phyloP scores from a whole-genome alignment of 2,888 invertebrate species.

The Chironomus tentans region DNA sequence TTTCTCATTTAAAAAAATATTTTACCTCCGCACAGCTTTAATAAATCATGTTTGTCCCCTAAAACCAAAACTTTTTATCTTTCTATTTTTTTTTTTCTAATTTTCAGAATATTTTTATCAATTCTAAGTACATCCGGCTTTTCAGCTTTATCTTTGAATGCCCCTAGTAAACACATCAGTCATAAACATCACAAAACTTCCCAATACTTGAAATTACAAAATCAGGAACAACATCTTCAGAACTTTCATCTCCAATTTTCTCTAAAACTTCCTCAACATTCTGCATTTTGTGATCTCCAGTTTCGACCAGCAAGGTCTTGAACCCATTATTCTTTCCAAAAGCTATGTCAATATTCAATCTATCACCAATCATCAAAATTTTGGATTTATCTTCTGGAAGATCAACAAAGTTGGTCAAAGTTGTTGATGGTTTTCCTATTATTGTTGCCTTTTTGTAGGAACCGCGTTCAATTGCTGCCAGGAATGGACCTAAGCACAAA shows the following conservation, averaged over 20 bases:
- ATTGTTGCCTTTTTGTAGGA: constrained; percentile 66
- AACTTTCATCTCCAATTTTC: constrained; percentile 27
- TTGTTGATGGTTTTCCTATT: constrained; percentile 87
- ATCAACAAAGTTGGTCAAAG: constrained; percentile 30
- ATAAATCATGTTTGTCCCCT: no score
- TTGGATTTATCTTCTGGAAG: not conserved
- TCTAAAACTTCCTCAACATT: constrained; percentile 45
- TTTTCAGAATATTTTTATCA: no score
- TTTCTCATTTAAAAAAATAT: no score
- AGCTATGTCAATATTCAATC: constrained; percentile 87
- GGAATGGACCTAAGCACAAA: constrained; percentile 49
- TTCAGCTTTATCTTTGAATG: no score
- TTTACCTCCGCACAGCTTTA: no score
- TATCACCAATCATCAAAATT: constrained; percentile 40
- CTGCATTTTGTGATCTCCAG: constrained; percentile 64
- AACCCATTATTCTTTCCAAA: constrained; percentile 83
- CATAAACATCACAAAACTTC: not conserved
- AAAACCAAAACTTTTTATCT: no score
- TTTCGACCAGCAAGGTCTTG: constrained; percentile 76
- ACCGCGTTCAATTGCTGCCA: constrained; percentile 70
- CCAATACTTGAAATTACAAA: not conserved
- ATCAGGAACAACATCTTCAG: not conserved
- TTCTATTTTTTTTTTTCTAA: no score
- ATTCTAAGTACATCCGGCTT: no score
- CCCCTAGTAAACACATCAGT: no score